Evolutionary conservation across 2,888 invertebrate genomes (phyloP), one percentile per base, ranked within the genome.

Genomic region (Phrixothrix hirtus): DNA sequence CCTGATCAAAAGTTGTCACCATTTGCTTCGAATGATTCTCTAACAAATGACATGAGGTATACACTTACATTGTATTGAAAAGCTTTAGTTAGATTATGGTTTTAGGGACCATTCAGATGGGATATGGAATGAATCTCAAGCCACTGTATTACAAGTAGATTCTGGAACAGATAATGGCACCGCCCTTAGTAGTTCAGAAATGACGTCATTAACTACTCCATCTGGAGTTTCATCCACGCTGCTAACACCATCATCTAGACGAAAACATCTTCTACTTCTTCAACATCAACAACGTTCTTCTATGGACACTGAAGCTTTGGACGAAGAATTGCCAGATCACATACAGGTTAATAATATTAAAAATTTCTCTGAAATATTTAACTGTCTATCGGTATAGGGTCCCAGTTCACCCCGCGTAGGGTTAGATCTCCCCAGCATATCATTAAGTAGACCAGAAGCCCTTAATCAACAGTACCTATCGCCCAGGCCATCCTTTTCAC

Each of bases 41-140:
- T 92, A 57, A 85, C 88, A n/a, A 89, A 89, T 62, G 90, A 90
- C 70, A 77, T 81, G 38, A 87, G 73, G 73, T 74, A 62, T 51
- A 11, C 1, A 13, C n/a, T n/a, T 2, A 25, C 9, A 3, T 6
- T 12, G 11, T 11, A 5, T 10, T 27, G 3, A 38, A 27, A 34
- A 16, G n/a, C n/a, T n/a, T n/a, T n/a, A n/a, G n/a, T n/a, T n/a
- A n/a, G n/a, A n/a, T n/a, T n/a, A n/a, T n/a, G n/a, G n/a, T 46
- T 13, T 78, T 16, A 79, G 88, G 67, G 92, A 92, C 72, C 90
- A 91, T 73, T 91, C 91, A 35, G 92, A 92, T 70, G 88, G 89
- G 38, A 85, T 89, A 67, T 92, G 92, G 91, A 92, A 92, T 75
- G 92, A 92, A 77, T 92, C 92, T 7, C 92, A 92, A 77, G 86